Evolutionary conservation across 1,140 invertebrate genomes (phyloP).

Genomic region (Diorhabda sublineata): DNA sequence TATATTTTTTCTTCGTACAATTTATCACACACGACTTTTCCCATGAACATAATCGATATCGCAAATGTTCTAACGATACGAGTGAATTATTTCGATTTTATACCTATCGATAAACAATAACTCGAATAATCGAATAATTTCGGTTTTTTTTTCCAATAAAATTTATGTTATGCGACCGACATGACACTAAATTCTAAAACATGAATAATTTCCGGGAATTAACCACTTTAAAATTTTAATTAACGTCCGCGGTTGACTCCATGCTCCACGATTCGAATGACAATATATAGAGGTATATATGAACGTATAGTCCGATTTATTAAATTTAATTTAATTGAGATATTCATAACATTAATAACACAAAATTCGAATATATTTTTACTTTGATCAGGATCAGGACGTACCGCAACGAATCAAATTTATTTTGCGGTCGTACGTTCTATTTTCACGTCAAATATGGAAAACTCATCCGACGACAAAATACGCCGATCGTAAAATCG

Average conservation of each 20-base stretch:
- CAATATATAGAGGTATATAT: conserved; percentile 2
- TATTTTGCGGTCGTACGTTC: conserved; percentile 21
- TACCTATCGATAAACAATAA: too few relatives aligned
- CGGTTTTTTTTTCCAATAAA: too few relatives aligned
- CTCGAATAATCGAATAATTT: too few relatives aligned
- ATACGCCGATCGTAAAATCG: background rate
- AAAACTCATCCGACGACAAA: conserved; percentile 5
- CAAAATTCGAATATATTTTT: conserved; percentile 24
- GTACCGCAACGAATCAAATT: conserved; percentile 26
- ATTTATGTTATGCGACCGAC: background rate
- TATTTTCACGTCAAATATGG: conserved; percentile 17
- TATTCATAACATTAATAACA: conserved; percentile 28
- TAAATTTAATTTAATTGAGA: conserved; percentile 19
- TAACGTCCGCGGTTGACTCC: conserved; percentile 11
- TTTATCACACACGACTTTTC: too few relatives aligned
- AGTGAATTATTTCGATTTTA: too few relatives aligned
- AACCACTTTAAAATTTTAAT: conserved; percentile 15
- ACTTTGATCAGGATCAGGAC: conserved; percentile 25
- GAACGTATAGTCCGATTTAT: background rate
- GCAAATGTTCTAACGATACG: too few relatives aligned
- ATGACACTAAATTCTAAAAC: background rate
- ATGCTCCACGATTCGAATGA: conserved; percentile 12
- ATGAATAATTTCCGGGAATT: conserved; percentile 8
- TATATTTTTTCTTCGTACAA: too few relatives aligned
- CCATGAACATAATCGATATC: too few relatives aligned